Evolutionary conservation across 2,797 vertebrate species (phyloP).

Genomic region (Notolepis coatsorum): DNA sequence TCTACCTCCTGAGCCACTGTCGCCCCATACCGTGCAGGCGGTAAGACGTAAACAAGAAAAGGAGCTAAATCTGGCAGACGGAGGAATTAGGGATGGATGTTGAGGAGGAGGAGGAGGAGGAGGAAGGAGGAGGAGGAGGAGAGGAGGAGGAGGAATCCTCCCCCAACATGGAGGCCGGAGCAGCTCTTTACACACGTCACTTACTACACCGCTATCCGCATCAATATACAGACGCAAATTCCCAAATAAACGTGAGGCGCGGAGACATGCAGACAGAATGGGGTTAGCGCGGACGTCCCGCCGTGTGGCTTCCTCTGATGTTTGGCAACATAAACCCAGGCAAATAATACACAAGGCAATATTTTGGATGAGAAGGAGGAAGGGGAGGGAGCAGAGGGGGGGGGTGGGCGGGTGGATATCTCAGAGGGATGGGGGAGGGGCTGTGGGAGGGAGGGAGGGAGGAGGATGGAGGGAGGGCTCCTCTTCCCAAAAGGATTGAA

Average conservation of each 20-base stretch:
- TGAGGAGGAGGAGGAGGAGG: too few species aligned
- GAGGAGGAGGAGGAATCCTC: constrained; percentile 10
- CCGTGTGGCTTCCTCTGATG: constrained; percentile 59
- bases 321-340: constrained; percentile 57
- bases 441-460: too few species aligned
- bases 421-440: constrained; percentile 47
- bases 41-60: constrained; percentile 65
- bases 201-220: constrained; percentile 25
- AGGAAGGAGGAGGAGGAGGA: constrained; percentile 30
- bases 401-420: too few species aligned
- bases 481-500: constrained; percentile 55
- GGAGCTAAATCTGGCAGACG: constrained; percentile 42
- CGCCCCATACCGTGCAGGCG: constrained; percentile 43
- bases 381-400: constrained; percentile 26
- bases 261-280: constrained; percentile 52
- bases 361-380: constrained; percentile 61
- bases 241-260: constrained; percentile 58
- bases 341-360: constrained; percentile 61
- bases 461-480: constrained; percentile 47
- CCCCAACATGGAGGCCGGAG: constrained; percentile 59
- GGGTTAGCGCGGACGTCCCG: constrained; percentile 51
- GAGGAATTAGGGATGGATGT: too few species aligned
- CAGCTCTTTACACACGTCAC: not conserved
- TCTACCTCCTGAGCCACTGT: too few species aligned
- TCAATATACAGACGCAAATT: constrained; percentile 40